phyloP scores from a whole-genome alignment of 2,888 invertebrate species.

The Epinotia demarniana region DNA sequence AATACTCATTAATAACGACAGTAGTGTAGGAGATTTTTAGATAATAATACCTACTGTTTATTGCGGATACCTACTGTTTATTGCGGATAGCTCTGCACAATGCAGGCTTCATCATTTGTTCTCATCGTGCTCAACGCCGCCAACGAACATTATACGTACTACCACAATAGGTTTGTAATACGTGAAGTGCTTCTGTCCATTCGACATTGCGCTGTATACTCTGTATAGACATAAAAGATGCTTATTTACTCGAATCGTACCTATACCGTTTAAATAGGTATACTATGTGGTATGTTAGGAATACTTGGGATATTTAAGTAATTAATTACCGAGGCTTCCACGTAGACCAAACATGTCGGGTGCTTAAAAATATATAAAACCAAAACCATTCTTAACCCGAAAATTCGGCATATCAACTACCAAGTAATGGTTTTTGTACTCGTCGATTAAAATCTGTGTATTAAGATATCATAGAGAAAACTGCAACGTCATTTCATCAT shows the following conservation, averaged over 20 bases:
- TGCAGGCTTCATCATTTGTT: conserved; percentile 65
- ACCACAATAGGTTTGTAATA: conserved; percentile 59
- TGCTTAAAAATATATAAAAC: too few species aligned
- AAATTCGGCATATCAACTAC: conserved; percentile 21
- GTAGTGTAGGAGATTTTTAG: background rate
- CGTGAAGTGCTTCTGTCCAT: conserved; percentile 52
- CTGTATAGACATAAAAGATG: background rate
- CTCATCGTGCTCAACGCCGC: conserved; percentile 51
- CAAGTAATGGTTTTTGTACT: conserved; percentile 36
- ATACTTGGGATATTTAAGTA: too few species aligned
- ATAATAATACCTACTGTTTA: conserved; percentile 36
- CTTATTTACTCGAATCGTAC: background rate
- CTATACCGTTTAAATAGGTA: background rate
- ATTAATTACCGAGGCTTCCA: too few species aligned
- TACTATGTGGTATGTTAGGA: too few species aligned
- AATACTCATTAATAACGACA: background rate
- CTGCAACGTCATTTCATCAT: too few species aligned
- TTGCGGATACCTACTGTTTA: conserved; percentile 50
- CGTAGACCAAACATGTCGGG: too few species aligned
- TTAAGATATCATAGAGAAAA: too few species aligned
- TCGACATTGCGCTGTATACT: conserved; percentile 24
- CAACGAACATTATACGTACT: conserved; percentile 55
- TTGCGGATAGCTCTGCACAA: conserved; percentile 58
- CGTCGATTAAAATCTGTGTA: too few species aligned
- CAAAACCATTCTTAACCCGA: background rate